phyloP scores from a whole-genome alignment of 2,797 vertebrate genomes.

The Crocodylus rhombifer region DNA sequence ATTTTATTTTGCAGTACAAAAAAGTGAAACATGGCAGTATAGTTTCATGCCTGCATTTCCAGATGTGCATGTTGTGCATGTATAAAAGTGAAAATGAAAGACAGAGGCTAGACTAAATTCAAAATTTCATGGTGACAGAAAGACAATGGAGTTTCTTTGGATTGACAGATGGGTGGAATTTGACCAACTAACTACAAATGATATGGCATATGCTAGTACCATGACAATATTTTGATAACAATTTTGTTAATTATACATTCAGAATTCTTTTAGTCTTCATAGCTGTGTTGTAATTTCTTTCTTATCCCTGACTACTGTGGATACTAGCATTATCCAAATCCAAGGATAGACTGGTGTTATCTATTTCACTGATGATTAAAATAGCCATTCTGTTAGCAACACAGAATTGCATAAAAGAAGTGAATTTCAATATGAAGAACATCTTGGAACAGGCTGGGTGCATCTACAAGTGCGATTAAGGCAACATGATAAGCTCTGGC shows the following conservation, averaged over 20 bases:
- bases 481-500: no score
- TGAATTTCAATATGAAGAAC: neutral
- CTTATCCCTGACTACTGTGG: conserved; percentile 20
- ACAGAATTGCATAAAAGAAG: neutral
- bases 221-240: neutral
- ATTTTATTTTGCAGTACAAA: neutral
- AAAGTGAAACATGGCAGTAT: neutral
- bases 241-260: no score
- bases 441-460: neutral
- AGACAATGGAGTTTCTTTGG: neutral
- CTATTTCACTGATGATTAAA: conserved; percentile 21
- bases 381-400: conserved; percentile 20
- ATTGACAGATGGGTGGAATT: neutral
- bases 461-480: no score
- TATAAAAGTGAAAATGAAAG: neutral
- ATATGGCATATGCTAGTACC: conserved; percentile 10
- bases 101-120: neutral
- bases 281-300: conserved; percentile 18
- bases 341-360: conserved; percentile 22
- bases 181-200: neutral
- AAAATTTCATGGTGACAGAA: neutral
- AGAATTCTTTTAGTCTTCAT: neutral
- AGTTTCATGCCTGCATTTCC: neutral
- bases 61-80: neutral
- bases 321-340: conserved; percentile 43